A percentile compares a stretch with the other conserved stretches of the same genome.
These are phyloP conservation scores for Coelogynopora nodosa DNA, from an alignment of 2,888 invertebrate genomes.

Conservation along the genomic window DNA sequence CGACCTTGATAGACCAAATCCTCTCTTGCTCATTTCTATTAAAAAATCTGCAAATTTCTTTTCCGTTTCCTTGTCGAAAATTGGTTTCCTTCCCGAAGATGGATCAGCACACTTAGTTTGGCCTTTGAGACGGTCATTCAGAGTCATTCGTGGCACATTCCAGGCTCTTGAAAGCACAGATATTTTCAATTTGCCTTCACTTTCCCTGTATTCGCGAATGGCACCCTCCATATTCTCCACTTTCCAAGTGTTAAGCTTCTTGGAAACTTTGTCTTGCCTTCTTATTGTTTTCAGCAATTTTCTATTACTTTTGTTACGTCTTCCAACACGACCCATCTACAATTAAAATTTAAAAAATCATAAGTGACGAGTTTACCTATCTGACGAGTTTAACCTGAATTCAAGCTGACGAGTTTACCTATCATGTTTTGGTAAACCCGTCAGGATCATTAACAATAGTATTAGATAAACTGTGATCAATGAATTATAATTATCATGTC, in stretches of 20 bases:
- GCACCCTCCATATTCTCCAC: not conserved
- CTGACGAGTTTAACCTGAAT: not conserved
- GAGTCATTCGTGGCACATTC: slow-evolving; percentile 18
- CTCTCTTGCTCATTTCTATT: not conserved
- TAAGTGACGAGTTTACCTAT: not conserved
- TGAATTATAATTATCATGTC: not conserved
- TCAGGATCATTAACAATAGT: not conserved
- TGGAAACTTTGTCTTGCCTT: not conserved
- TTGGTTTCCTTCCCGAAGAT: slow-evolving; percentile 23
- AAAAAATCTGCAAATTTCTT: not conserved
- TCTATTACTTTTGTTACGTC: not conserved
- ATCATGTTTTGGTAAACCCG: not conserved
- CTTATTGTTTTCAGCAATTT: not conserved
- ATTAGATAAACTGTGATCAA: not conserved
- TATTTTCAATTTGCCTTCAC: not conserved
- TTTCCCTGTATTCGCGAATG: not conserved
- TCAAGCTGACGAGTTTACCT: not conserved
- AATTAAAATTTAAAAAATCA: not conserved
- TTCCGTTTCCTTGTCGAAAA: slow-evolving; percentile 10
- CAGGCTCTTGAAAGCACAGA: not conserved
- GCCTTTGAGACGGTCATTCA: not conserved
- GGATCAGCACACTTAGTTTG: not conserved
- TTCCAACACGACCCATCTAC: not conserved
- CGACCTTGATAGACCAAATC: slow-evolving; percentile 27
- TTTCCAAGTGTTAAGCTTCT: slow-evolving; percentile 7